Evolutionary conservation across 2,113 vertebrate species (phyloP).

Genomic region (Osmerus mordax): DNA sequence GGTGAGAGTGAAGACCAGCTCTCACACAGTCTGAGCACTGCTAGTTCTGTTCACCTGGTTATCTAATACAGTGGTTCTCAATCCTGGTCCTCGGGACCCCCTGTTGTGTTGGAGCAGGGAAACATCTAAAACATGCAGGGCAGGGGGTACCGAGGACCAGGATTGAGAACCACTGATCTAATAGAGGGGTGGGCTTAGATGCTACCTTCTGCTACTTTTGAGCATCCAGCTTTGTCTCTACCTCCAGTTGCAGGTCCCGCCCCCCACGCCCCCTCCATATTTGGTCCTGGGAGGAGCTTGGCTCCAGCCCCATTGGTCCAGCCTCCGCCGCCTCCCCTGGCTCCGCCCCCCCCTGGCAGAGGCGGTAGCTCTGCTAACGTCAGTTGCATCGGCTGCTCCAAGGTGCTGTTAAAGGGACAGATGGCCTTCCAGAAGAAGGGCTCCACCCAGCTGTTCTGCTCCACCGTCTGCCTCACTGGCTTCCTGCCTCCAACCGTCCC

Average conservation of each 20-base stretch:
- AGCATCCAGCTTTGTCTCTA: neutral
- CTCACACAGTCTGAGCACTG: neutral
- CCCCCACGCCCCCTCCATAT: slow-evolving; percentile 49
- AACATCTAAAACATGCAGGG: no score
- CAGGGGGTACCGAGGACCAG: no score
- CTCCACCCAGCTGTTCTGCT: slow-evolving; percentile 97
- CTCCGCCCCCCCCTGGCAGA: slow-evolving; percentile 61
- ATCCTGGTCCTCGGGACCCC: no score
- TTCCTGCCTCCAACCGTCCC: slow-evolving; percentile 77
- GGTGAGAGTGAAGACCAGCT: slow-evolving; percentile 72
- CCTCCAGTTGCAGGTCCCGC: slow-evolving; percentile 33
- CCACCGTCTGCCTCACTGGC: slow-evolving; percentile 93
- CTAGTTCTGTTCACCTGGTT: neutral
- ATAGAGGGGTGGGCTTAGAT: no score
- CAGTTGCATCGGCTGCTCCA: slow-evolving; percentile 95
- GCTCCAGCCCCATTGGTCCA: slow-evolving; percentile 25
- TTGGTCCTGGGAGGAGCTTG: slow-evolving; percentile 11
- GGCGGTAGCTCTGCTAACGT: slow-evolving; percentile 72
- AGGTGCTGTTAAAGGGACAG: slow-evolving; percentile 94
- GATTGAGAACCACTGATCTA: neutral
- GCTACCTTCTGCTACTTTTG: neutral
- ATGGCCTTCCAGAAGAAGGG: slow-evolving; percentile 98
- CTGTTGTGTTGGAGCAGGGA: no score
- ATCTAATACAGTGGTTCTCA: neutral
- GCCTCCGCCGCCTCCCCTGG: slow-evolving; percentile 58